Conservation (phyloP, 2,113 vertebrate genomes). For the Actenoides lindsayi region DNA sequence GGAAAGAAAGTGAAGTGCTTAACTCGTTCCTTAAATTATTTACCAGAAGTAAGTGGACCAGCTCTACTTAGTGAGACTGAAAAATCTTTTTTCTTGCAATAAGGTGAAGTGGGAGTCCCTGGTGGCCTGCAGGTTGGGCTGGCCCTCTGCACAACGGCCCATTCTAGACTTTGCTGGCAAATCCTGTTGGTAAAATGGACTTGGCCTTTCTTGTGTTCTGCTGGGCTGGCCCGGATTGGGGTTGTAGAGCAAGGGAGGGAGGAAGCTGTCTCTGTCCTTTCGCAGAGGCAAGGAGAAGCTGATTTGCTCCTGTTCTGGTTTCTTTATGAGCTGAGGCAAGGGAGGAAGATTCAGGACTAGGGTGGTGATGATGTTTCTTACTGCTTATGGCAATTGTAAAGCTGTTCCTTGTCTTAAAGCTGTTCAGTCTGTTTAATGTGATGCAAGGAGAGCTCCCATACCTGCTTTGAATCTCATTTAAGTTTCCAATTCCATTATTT, state of each 20-base stretch:
- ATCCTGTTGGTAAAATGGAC: background rate
- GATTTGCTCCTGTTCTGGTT: background rate
- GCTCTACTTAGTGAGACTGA: background rate
- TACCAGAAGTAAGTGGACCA: background rate
- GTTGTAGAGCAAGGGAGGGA: background rate
- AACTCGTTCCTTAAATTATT: constrained; percentile 23
- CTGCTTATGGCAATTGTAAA: background rate
- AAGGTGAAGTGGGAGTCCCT: background rate
- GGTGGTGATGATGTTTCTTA: background rate
- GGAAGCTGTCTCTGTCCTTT: background rate
- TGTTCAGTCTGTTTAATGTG: background rate
- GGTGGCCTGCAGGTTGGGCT: background rate
- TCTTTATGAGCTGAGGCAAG: background rate
- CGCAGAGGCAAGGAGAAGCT: background rate
- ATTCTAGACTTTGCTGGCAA: background rate
- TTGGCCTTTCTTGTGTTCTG: background rate
- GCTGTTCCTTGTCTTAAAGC: background rate
- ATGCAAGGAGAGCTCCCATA: background rate
- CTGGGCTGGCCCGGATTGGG: background rate
- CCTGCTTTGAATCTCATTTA: background rate
- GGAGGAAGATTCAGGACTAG: background rate
- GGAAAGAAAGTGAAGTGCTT: background rate
- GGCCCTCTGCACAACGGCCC: background rate
- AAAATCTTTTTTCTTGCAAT: background rate
- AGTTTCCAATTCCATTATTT: background rate